phyloP scores from a whole-genome alignment of 2,797 vertebrate genomes.

The Rallus crepitans region DNA sequence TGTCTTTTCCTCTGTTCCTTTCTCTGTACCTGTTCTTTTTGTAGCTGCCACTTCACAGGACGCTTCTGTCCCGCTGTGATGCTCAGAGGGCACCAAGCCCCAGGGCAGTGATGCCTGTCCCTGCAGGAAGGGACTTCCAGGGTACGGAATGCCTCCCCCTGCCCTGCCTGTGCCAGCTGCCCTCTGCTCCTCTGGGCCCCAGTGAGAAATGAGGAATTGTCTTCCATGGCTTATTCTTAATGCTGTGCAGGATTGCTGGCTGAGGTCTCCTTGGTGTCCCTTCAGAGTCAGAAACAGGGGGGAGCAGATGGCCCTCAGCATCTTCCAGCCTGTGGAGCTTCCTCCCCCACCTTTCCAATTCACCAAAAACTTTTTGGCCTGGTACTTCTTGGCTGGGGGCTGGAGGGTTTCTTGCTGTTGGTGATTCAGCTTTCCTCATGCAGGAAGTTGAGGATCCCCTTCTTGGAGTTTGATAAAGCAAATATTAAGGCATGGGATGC shows the following conservation, averaged over 20 bases:
- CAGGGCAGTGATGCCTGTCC: neutral
- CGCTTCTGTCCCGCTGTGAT: neutral
- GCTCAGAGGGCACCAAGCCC: neutral
- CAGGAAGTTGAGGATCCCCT: neutral
- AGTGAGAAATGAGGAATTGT: neutral
- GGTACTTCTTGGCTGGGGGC: neutral
- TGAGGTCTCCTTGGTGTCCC: neutral
- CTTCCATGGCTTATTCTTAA: neutral
- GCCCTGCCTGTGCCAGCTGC: neutral
- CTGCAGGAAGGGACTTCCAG: neutral
- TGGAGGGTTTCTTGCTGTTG: neutral
- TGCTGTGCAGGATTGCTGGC: accelerated
- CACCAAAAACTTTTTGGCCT: neutral
- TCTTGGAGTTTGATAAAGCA: neutral
- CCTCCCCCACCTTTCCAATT: accelerated
- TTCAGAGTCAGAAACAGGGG: neutral
- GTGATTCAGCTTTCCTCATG: neutral
- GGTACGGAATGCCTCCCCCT: neutral
- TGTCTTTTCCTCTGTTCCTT: neutral
- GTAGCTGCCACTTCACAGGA: neutral
- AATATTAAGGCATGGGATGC: neutral
- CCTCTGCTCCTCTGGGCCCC: neutral
- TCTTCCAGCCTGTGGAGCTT: neutral
- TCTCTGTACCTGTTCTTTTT: neutral
- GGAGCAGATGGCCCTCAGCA: neutral